phyloP scores from a whole-genome alignment of 53 echinoderm and acorn worm genomes.

The Echinarachnius parma region DNA sequence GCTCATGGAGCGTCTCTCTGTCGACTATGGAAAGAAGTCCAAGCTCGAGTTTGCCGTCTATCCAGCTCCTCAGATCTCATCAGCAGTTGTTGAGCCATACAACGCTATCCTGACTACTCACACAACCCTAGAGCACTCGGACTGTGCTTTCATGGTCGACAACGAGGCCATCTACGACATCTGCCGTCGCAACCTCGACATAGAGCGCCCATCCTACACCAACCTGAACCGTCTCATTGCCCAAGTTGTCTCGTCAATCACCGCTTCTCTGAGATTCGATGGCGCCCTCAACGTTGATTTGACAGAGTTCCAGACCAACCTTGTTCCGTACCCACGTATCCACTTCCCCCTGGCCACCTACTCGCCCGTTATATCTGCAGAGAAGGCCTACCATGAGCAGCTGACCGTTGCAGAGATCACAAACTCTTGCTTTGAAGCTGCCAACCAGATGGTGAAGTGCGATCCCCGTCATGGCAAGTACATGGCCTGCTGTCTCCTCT shows the following conservation, averaged over 20 bases:
- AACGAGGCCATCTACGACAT: conserved; percentile 80
- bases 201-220: conserved; percentile 58
- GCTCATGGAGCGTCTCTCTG: conserved; percentile 86
- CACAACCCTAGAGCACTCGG: conserved; percentile 70
- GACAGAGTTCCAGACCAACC: conserved; percentile 88
- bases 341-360: conserved; percentile 85
- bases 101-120: conserved; percentile 43
- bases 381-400: conserved; percentile 93
- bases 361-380: conserved; percentile 71
- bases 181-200: conserved; percentile 61
- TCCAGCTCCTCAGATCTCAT: conserved; percentile 48
- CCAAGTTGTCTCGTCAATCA: conserved; percentile 60
- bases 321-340: conserved; percentile 87
- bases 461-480: conserved; percentile 96
- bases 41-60: conserved; percentile 71
- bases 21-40: conserved; percentile 90
- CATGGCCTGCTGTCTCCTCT: conserved; percentile 89
- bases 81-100: conserved; percentile 23
- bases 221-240: conserved; percentile 70
- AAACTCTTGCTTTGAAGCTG: conserved; percentile 82
- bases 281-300: conserved; percentile 78
- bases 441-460: conserved; percentile 87
- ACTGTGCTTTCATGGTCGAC: conserved; percentile 77
- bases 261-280: conserved; percentile 77
- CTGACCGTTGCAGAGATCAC: conserved; percentile 72